These are phyloP conservation scores for Xylocampa areola DNA, from an alignment of 2,888 invertebrate species.

Conservation along the genomic window DNA sequence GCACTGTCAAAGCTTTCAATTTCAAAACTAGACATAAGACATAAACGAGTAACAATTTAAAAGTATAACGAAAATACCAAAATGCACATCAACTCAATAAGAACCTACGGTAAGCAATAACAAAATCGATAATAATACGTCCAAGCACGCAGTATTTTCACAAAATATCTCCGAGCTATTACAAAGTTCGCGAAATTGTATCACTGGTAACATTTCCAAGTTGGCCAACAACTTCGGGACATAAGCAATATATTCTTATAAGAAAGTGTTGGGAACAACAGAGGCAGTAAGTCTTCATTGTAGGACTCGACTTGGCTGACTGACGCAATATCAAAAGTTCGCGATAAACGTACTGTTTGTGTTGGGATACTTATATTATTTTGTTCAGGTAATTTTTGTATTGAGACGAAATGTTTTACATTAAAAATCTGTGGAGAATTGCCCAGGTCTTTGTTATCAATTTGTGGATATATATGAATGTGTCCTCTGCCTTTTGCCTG, in stretches of 20 bases:
- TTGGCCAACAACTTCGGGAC: constrained; percentile 63
- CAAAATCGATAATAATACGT: constrained; percentile 31
- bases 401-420: constrained; percentile 4
- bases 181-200: constrained; percentile 69
- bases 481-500: no score
- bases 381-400: constrained; percentile 24
- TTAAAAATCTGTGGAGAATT: no score
- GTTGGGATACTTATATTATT: constrained; percentile 19
- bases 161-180: constrained; percentile 55
- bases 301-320: constrained; percentile 58
- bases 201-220: constrained; percentile 69
- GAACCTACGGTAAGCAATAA: no score
- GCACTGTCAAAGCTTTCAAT: no score
- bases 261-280: constrained; percentile 76
- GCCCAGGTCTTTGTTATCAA: no score
- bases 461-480: no score
- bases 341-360: constrained; percentile 45
- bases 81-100: constrained; percentile 12
- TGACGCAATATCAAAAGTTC: constrained; percentile 72
- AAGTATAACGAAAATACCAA: background rate
- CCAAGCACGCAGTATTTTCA: constrained; percentile 44
- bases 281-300: constrained; percentile 80
- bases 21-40: no score
- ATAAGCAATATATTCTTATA: constrained; percentile 83
- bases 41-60: no score